A percentile compares a stretch with the other conserved stretches of the same genome.
These are phyloP conservation scores for Indicator indicator DNA, from an alignment of 2,113 vertebrate genomes.

Conservation along the genomic window DNA sequence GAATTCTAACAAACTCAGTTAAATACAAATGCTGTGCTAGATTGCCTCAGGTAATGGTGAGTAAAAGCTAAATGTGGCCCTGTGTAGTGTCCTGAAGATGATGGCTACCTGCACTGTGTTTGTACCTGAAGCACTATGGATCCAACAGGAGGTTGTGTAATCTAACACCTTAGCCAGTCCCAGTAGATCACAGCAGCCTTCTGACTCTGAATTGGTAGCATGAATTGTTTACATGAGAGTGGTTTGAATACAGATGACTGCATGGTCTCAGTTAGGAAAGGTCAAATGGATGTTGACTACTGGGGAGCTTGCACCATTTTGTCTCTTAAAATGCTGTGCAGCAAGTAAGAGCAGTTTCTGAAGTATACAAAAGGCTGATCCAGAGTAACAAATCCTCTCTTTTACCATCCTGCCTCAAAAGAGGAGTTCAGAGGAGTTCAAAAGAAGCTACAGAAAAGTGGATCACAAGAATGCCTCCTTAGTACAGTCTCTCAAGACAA, in stretches of 20 bases:
- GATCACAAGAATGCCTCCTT: slow-evolving; percentile 21
- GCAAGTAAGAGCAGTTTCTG: not conserved
- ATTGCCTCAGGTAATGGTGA: not conserved
- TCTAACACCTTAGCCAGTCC: slow-evolving; percentile 36
- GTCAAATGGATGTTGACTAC: not conserved
- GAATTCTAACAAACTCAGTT: not conserved
- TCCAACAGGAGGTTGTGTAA: slow-evolving; percentile 33
- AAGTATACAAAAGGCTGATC: not conserved
- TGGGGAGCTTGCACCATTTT: slow-evolving; percentile 32
- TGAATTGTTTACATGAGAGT: not conserved
- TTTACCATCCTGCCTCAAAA: slow-evolving; percentile 1
- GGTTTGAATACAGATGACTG: not conserved
- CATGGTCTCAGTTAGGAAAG: slow-evolving; percentile 19
- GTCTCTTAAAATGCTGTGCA: slow-evolving; percentile 26
- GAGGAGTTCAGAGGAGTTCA: slow-evolving; percentile 15
- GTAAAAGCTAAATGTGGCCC: slow-evolving; percentile 21
- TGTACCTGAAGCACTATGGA: not conserved
- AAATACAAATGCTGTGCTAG: slow-evolving; percentile 3
- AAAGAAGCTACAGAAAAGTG: slow-evolving; percentile 24
- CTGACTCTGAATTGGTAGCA: slow-evolving; percentile 1
- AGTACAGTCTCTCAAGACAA: not conserved
- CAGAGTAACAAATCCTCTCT: slow-evolving; percentile 27
- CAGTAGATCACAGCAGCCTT: slow-evolving; percentile 43
- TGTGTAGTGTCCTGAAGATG: not conserved
- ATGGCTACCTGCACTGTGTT: not conserved